Base-by-base conservation (phyloP, 2,888 invertebrate species). In the Phymatocera aterrima region DNA sequence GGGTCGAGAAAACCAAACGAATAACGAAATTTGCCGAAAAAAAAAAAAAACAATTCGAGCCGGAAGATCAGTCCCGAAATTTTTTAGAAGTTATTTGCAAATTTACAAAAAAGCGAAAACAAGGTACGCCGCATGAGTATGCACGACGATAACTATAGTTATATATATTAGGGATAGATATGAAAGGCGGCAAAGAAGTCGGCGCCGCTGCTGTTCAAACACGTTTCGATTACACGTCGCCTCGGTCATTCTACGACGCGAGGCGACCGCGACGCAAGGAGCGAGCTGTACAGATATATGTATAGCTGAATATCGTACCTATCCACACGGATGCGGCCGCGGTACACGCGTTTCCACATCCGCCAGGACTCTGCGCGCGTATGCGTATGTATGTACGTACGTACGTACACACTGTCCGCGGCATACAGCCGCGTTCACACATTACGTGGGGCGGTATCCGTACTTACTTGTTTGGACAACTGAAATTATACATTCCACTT, bases 201-300 rank as follows among this genome's bases (percentile, higher is more conserved):
- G 51, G n/a, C n/a, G n/a, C n/a, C 40, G 31, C 34, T 51, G 72
- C 51, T 72, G 34, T 72, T 72, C 72, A 72, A 72, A 72, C 72
- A 72, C 51, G 51, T 48, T 48, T 72, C 48, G 31, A 72, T 51
- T 18, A 72, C 51, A 68, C 46, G 28, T 72, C 6, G 28, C 60
- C 37, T 3, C 18, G n/a, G 31, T 31, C 18, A 2, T 72, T 31
- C 72, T 18, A 21, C 51, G 18, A 15, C 34, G 28, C 28, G 18
- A 31, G 31, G 51, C 15, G 68, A 68, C 2, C 8, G 15, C 31
- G 24, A 60, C 28, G 28, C 28, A 46, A 46, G 46, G 28, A 43
- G 43, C 61, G 68, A 68, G 68, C 68, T 18, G 40, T 24, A 64
- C n/a, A 1, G 3, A 54, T 1, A 6, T 24, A 37, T n/a, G 61